Evolutionary conservation across 2,888 invertebrate genomes (phyloP), one percentile per base, ranked within the genome.

Genomic region (Eutolmus rufibarbis): DNA sequence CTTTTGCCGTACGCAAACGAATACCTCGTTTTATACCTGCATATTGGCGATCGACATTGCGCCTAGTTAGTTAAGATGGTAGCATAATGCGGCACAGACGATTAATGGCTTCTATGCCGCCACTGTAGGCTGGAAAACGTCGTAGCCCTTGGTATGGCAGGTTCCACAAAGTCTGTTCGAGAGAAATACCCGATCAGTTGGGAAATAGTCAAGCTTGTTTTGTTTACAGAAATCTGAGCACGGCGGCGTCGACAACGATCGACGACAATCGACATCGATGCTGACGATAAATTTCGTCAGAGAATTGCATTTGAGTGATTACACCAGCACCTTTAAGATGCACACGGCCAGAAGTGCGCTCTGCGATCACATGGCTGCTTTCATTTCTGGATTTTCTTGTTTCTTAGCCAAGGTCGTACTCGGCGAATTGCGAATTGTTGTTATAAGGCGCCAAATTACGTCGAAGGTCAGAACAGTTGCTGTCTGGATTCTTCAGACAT

Each of bases 301-400:
- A 28, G 66, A 66, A 66, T 8, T 66, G 66, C 66, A 66, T 66
- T 66, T 28, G 66, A 28, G 34, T 40, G n/a, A 76, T 76, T 76
- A 40, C 2, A n/a, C 40, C 14, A 37, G 76, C 76, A 76, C 76
- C 76, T 76, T 76, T 40, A 37, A 76, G 76, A 40, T 40, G 76
- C 34, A 34, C 28, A 40, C 34, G 23, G 74, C 3, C 0, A 28
- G 74, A 74, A 51, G 51, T 51, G 19, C 56, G 28, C 31, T 34
- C 34, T 5, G 16, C 51, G 81, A 56, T 81, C 81, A 81, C 56
- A 81, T 81, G 81, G 84, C 7, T 34, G 40, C 84, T 84, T 84
- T 84, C 84, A 66, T 84, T 66, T 84, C 84, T 84, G 34, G 84
- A 84, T 74, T 66, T 84, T 37, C 84, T 66, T 8, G 84, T 84